phyloP scores from a whole-genome alignment of 2,113 vertebrate genomes.

The Catharus bicknelli region DNA sequence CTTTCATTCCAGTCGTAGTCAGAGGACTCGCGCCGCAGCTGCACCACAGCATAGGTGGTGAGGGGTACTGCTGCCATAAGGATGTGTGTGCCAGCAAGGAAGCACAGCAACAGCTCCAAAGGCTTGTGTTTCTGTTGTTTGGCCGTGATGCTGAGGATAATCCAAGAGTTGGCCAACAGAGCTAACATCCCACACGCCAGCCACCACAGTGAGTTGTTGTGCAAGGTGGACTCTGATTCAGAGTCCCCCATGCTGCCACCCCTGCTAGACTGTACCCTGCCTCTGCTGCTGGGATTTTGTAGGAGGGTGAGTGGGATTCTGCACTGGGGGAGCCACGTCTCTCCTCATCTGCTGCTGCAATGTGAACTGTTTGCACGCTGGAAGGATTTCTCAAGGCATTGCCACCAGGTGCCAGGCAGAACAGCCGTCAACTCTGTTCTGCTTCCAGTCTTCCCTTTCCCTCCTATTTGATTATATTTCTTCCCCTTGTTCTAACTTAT shows the following conservation, averaged over 20 bases:
- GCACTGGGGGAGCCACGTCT: neutral
- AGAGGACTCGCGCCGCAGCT: conserved; percentile 78
- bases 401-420: neutral
- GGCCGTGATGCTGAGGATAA: conserved; percentile 83
- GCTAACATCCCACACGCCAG: conserved; percentile 82
- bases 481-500: neutral
- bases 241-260: conserved; percentile 72
- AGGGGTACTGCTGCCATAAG: conserved; percentile 83
- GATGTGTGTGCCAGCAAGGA: conserved; percentile 81
- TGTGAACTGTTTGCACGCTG: neutral
- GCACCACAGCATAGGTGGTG: conserved; percentile 80
- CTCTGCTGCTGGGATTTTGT: neutral
- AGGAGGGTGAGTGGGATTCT: conserved; percentile 42
- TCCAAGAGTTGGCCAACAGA: conserved; percentile 82
- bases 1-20: conserved; percentile 84
- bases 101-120: conserved; percentile 79
- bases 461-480: neutral
- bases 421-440: neutral
- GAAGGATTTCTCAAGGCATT: conserved; percentile 29
- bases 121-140: conserved; percentile 84
- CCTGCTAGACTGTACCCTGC: conserved; percentile 65
- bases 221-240: conserved; percentile 76
- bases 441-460: neutral
- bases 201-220: conserved; percentile 81
- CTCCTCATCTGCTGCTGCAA: conserved; percentile 31